Conservation (phyloP, 2,888 invertebrate genomes). For the Acronicta alni region DNA sequence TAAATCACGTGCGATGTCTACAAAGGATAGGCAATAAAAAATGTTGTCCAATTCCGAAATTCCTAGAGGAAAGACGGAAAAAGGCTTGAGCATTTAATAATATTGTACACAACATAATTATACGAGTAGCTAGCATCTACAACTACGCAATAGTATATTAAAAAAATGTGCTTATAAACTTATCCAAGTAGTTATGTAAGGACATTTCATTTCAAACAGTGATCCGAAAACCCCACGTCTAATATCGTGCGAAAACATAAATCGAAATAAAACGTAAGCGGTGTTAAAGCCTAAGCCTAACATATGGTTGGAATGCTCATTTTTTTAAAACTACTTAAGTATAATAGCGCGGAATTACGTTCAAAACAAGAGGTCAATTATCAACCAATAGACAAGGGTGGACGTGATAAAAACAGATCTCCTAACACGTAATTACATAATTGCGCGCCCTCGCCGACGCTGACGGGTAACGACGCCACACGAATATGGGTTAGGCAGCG, state of each 20-base stretch:
- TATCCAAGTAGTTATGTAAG: too few relatives aligned
- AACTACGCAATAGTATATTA: too few relatives aligned
- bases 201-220: too few relatives aligned
- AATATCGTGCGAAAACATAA: conserved; percentile 26
- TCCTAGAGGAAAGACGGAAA: conserved; percentile 25
- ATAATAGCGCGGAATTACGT: conserved; percentile 79
- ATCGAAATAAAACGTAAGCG: conserved; percentile 2
- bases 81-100: conserved; percentile 25
- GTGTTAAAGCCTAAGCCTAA: conserved; percentile 24
- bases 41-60: conserved; percentile 51
- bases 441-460: conserved; percentile 82
- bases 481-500: conserved; percentile 83
- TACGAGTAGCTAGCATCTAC: too few relatives aligned
- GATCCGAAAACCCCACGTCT: neutral
- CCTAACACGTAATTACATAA: conserved; percentile 89
- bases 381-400: conserved; percentile 87
- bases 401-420: conserved; percentile 89
- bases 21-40: conserved; percentile 50
- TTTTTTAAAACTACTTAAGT: conserved; percentile 56
- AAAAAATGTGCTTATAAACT: too few relatives aligned
- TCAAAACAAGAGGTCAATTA: conserved; percentile 87
- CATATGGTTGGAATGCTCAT: conserved; percentile 66
- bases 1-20: conserved; percentile 53
- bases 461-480: conserved; percentile 81
- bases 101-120: neutral